These are phyloP conservation scores for Ellobium chinense DNA, from an alignment of 2,888 invertebrate genomes.

Conservation along the genomic window DNA sequence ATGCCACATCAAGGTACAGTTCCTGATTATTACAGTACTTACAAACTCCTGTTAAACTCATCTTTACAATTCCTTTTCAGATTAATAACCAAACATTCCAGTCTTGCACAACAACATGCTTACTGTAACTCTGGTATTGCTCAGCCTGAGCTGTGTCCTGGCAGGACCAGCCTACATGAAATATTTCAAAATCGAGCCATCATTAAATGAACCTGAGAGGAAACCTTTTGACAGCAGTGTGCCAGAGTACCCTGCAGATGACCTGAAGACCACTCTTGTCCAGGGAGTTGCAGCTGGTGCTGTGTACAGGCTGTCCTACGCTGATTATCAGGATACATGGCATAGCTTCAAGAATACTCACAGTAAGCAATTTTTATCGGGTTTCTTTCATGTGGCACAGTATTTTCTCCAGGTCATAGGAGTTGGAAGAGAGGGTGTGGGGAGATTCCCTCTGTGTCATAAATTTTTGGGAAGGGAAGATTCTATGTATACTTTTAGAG, in stretches of 20 bases:
- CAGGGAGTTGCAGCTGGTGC: background rate
- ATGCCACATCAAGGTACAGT: too few relatives aligned
- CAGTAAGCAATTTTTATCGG: too few relatives aligned
- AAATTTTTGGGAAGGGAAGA: too few relatives aligned
- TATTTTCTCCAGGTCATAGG: too few relatives aligned
- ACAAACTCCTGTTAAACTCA: too few relatives aligned
- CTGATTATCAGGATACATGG: constrained; percentile 35
- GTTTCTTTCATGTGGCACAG: too few relatives aligned
- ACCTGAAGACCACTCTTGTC: background rate
- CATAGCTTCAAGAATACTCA: constrained; percentile 16
- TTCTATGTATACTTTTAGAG: too few relatives aligned
- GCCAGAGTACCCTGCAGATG: background rate
- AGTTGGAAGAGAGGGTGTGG: too few relatives aligned
- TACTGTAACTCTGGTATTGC: background rate
- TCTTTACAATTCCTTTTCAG: too few relatives aligned
- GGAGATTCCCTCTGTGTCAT: too few relatives aligned
- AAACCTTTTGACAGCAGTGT: background rate
- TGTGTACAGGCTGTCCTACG: constrained; percentile 36
- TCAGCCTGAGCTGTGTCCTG: constrained; percentile 14
- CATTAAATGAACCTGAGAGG: background rate
- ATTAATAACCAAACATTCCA: too few relatives aligned
- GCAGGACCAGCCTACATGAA: constrained; percentile 43
- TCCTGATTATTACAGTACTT: too few relatives aligned
- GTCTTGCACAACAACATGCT: constrained; percentile 32
- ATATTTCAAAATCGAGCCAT: constrained; percentile 40